Conservation (phyloP, 2,797 vertebrate species). For the Aulostomus chinensis region DNA sequence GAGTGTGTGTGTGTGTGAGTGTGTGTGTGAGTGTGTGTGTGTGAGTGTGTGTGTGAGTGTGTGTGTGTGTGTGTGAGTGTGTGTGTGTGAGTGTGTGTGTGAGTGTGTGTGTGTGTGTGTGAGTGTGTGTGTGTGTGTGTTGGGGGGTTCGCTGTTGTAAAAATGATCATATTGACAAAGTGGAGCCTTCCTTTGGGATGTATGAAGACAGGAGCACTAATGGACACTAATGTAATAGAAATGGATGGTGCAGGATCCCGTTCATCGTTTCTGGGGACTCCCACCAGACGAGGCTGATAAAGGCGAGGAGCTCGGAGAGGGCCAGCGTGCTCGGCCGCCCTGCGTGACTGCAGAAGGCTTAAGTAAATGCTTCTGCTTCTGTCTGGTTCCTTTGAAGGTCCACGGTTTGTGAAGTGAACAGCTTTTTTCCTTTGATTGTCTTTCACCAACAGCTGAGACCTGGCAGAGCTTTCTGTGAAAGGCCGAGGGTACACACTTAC, state of each 20-base stretch:
- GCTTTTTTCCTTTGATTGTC: slow-evolving; percentile 2
- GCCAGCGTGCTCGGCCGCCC: slow-evolving; percentile 11
- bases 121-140: slow-evolving; percentile 16
- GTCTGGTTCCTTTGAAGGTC: neutral
- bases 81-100: slow-evolving; percentile 28
- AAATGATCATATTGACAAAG: slow-evolving; percentile 43
- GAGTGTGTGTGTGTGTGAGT: slow-evolving; percentile 17
- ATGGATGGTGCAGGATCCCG: slow-evolving; percentile 56
- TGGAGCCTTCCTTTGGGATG: slow-evolving; percentile 40
- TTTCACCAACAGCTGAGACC: neutral
- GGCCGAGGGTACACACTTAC: neutral
- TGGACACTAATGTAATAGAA: no score
- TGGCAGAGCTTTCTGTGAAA: neutral
- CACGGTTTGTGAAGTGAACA: neutral
- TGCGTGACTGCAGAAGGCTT: slow-evolving; percentile 8
- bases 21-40: slow-evolving; percentile 16
- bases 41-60: slow-evolving; percentile 12
- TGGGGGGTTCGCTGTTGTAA: no score
- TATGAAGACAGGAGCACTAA: slow-evolving; percentile 38
- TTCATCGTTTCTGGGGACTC: slow-evolving; percentile 28
- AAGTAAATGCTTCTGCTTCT: slow-evolving; percentile 17
- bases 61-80: slow-evolving; percentile 31
- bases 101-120: slow-evolving; percentile 13
- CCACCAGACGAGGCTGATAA: slow-evolving; percentile 7
- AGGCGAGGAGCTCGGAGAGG: slow-evolving; percentile 12